phyloP scores from a whole-genome alignment of 2,888 invertebrate genomes.

The Drosophila mercatorum region DNA sequence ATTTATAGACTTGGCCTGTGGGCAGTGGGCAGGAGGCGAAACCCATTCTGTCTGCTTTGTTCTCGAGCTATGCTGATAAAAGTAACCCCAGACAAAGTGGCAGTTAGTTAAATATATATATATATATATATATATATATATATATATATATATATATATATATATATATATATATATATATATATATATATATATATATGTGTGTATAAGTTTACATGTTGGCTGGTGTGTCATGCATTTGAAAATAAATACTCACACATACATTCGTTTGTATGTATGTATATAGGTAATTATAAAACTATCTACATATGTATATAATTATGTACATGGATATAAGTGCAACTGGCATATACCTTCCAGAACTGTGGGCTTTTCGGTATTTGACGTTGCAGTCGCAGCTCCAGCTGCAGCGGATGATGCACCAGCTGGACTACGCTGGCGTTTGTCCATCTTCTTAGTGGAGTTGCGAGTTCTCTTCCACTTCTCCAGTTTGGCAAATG shows the following conservation, averaged over 20 bases:
- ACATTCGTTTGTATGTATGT: not conserved
- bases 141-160: not conserved
- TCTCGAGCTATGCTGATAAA: slow-evolving; percentile 22
- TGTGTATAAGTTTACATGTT: not conserved
- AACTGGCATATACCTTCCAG: slow-evolving; percentile 80
- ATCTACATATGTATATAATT: not conserved
- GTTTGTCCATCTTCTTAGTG: slow-evolving; percentile 80
- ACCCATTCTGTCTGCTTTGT: slow-evolving; percentile 1
- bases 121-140: not conserved
- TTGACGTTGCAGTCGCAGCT: slow-evolving; percentile 27
- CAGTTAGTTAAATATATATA: slow-evolving; percentile 1
- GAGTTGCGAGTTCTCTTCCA: slow-evolving; percentile 83
- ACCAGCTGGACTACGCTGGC: slow-evolving; percentile 56
- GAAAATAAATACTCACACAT: not conserved
- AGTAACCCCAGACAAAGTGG: not conserved
- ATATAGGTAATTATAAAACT: not conserved
- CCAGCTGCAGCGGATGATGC: slow-evolving; percentile 20
- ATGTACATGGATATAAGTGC: not conserved
- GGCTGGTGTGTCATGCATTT: slow-evolving; percentile 25
- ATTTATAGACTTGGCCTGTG: slow-evolving; percentile 55
- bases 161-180: not conserved
- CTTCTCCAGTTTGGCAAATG: slow-evolving; percentile 81
- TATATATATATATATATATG: not conserved
- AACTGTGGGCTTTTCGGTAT: slow-evolving; percentile 78
- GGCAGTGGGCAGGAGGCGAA: slow-evolving; percentile 3